phyloP scores from a whole-genome alignment of 1,140 invertebrate genomes.

The Polyergus mexicanus region DNA sequence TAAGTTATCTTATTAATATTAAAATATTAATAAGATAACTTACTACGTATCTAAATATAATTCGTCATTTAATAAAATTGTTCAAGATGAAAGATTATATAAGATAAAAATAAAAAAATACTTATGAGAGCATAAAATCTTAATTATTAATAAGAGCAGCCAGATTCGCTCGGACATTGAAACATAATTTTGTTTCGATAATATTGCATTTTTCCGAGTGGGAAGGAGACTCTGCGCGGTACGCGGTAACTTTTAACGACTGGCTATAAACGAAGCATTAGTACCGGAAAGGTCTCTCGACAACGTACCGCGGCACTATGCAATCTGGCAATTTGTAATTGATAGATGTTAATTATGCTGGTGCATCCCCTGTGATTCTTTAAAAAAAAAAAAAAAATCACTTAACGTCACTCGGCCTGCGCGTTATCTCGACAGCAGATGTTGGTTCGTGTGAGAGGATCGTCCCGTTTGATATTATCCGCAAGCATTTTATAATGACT shows the following conservation, averaged over 20 bases:
- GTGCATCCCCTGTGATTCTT: constrained; percentile 29
- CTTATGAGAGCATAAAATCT: background rate
- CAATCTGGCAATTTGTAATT: constrained; percentile 62
- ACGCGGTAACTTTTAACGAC: constrained; percentile 48
- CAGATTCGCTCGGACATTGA: background rate
- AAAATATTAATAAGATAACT: background rate
- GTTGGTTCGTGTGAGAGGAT: constrained; percentile 38
- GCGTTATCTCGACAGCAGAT: constrained; percentile 43
- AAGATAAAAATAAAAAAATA: background rate
- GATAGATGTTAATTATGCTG: constrained; percentile 57
- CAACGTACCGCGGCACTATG: constrained; percentile 33
- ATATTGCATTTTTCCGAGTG: constrained; percentile 4
- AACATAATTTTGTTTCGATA: background rate
- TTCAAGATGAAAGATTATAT: background rate
- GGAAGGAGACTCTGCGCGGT: constrained; percentile 5
- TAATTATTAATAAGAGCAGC: background rate
- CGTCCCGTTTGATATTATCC: constrained; percentile 58
- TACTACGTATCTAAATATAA: background rate
- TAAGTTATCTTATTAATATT: too few relatives aligned
- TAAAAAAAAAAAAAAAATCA: constrained; percentile 37
- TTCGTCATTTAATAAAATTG: background rate
- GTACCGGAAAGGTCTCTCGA: constrained; percentile 47
- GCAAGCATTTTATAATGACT: constrained; percentile 48
- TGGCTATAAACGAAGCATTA: constrained; percentile 53
- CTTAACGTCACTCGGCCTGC: constrained; percentile 51